Percentiles rank a stretch among this genome's conserved stretches.
Conservation (phyloP, 2,888 invertebrate genomes). For the Hipparchia sbordonii region DNA sequence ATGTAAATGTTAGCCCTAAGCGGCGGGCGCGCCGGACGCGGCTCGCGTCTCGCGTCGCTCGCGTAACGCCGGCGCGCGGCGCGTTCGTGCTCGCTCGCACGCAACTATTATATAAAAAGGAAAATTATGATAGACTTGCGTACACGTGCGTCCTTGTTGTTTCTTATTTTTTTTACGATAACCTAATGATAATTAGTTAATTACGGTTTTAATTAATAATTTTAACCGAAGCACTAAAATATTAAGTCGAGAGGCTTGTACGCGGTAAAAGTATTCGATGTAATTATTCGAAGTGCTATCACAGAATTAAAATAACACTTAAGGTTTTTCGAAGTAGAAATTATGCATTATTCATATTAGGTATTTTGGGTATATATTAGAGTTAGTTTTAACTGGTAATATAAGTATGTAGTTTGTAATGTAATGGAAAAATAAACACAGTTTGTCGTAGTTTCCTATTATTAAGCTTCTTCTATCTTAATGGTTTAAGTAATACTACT, state of each 20-base stretch:
- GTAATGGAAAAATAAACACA: conserved; percentile 76
- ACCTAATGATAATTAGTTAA: conserved; percentile 84
- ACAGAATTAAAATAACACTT: conserved; percentile 65
- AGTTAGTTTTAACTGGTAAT: conserved; percentile 82
- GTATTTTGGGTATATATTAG: conserved; percentile 83
- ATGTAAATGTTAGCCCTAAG: conserved; percentile 65
- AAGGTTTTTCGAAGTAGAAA: conserved; percentile 79
- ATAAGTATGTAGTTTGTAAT: conserved; percentile 83
- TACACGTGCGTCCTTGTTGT: conserved; percentile 77
- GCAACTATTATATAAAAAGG: conserved; percentile 79
- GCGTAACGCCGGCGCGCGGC: conserved; percentile 31
- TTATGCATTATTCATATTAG: conserved; percentile 83
- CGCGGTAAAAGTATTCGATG: conserved; percentile 74
- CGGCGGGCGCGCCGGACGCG: conserved; percentile 47
- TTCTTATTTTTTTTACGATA: conserved; percentile 65
- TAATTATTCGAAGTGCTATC: conserved; percentile 77
- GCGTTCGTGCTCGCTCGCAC: conserved; percentile 43
- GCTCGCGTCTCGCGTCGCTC: conserved; percentile 44
- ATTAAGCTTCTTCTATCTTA: conserved; percentile 83
- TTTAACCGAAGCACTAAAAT: conserved; percentile 77
- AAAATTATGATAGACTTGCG: conserved; percentile 81
- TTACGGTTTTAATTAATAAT: conserved; percentile 83
- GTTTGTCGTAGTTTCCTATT: conserved; percentile 82
- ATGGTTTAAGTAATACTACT: conserved; percentile 82
- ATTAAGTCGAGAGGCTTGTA: conserved; percentile 79